A percentile compares a stretch with the other conserved stretches of the same genome.
These are phyloP conservation scores for Takifugu ocellatus DNA, from an alignment of 2,797 vertebrate genomes.

Conservation along the genomic window DNA sequence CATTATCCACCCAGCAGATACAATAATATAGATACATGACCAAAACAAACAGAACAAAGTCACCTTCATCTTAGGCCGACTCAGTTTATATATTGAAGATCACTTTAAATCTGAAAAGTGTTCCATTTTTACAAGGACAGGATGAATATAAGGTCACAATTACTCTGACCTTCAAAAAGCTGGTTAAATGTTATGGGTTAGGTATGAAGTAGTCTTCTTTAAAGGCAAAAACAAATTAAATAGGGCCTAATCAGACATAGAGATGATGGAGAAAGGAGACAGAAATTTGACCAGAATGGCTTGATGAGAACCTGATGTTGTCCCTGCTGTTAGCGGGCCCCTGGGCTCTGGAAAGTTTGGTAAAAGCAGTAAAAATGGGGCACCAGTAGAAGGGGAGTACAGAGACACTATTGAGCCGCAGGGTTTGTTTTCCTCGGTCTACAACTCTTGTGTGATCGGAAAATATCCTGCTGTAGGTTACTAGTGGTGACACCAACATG, in stretches of 20 bases:
- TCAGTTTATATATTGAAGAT: too few species aligned
- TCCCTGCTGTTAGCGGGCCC: constrained; percentile 48
- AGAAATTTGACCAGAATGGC: constrained; percentile 4
- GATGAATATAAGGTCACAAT: neutral
- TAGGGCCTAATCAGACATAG: constrained; percentile 12
- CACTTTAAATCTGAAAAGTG: neutral
- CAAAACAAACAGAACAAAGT: too few species aligned
- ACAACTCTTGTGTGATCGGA: constrained; percentile 26
- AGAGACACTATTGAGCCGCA: constrained; percentile 50
- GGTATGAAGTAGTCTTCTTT: neutral
- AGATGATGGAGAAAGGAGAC: constrained; percentile 24
- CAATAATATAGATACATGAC: too few species aligned
- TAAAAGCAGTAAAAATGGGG: constrained; percentile 67
- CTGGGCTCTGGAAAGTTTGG: constrained; percentile 57
- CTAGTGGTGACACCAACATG: constrained; percentile 5
- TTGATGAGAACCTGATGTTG: constrained; percentile 70
- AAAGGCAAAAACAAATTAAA: neutral
- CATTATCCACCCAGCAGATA: too few species aligned
- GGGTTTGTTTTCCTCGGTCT: constrained; percentile 32
- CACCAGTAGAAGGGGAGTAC: constrained; percentile 43
- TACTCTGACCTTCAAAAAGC: neutral
- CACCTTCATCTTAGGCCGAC: too few species aligned
- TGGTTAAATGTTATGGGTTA: too few species aligned
- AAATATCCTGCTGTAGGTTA: constrained; percentile 20
- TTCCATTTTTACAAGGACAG: neutral